Evolutionary conservation across 2,888 invertebrate species (phyloP), one percentile per base, ranked within the genome.

Genomic region (Ochropleura plecta): DNA sequence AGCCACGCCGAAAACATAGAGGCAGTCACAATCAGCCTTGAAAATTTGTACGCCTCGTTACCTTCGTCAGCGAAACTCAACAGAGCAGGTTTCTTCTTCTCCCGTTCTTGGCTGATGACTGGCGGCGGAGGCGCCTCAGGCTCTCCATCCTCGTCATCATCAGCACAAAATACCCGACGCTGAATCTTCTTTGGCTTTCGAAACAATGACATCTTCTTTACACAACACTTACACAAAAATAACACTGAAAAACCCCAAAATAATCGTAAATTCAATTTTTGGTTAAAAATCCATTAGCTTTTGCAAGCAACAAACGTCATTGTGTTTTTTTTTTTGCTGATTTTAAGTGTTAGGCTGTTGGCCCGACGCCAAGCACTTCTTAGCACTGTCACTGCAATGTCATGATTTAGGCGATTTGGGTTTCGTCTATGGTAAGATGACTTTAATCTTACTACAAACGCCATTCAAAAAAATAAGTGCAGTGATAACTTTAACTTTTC

Each of bases 101-200:
- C 94, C 87, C 40, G 72, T 48, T 83, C 84, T 40, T 91, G 91
- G 83, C 95, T 96, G 82, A 96, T 96, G 72, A 95, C 93, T 84
- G 96, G 97, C 78, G 95, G 96, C 84, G 97, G 97, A 66, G 95
- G 94, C 79, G 96, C 95, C 88, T 95, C 94, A 44, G 95, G 94
- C 18, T 93, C 94, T 55, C 97, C 98, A 81, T 97, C 97, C 65
- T 97, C 97, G 66, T 98, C 97, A 87, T 98, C 98, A 84, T 97
- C 97, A 78, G 97, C 97, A 90, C 97, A 97, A 94, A 98, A 98
- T 76, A 98, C 97, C 73, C 98, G 97, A 82, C 98, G 96, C 90
- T 98, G 98, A 86, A 99, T 98, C 92, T 97, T 98, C 91, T 98
- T 98, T 0, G 99, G 99, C 95, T 99, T 99, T 89, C 98, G 98